phyloP scores from a whole-genome alignment of 64 coral and sea anemone species.

The Actinia tenebrosa region DNA sequence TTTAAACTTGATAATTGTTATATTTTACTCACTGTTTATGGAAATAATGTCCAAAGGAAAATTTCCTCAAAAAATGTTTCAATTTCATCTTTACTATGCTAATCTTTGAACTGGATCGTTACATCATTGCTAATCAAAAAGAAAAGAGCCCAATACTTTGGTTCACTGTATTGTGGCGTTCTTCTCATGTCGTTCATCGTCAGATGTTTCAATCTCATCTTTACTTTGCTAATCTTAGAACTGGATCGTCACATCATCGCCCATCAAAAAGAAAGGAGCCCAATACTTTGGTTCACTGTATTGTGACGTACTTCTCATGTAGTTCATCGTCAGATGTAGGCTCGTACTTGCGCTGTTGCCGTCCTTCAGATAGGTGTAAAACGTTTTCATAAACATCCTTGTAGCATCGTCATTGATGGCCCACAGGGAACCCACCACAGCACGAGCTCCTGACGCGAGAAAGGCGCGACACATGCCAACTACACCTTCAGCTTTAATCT shows the following conservation, averaged over 20 bases:
- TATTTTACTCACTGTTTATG: too few relatives aligned
- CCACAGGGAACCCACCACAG: background rate
- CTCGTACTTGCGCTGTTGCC: conserved; percentile 29
- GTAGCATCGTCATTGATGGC: background rate
- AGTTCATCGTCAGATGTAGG: conserved; percentile 15
- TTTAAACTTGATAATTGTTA: too few relatives aligned
- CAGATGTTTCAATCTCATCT: background rate
- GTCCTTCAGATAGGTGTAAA: conserved; percentile 21
- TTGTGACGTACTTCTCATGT: background rate
- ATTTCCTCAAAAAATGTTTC: background rate
- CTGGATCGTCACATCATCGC: conserved; percentile 21
- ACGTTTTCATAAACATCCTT: conserved; percentile 2
- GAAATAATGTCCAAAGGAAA: background rate
- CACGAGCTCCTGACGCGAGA: conserved; percentile 4
- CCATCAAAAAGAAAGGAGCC: conserved; percentile 30
- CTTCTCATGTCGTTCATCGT: too few relatives aligned
- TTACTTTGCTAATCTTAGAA: background rate
- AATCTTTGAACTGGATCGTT: too few relatives aligned
- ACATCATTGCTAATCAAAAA: too few relatives aligned
- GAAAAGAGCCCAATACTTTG: too few relatives aligned
- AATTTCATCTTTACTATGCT: too few relatives aligned
- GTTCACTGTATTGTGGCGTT: too few relatives aligned
- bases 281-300: conserved; percentile 28
- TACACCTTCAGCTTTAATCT: conserved; percentile 9
- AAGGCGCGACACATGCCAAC: conserved; percentile 12